A percentile compares a stretch with the other conserved stretches of the same genome.
Evolutionary conservation across 2,888 invertebrate genomes (phyloP).

Genomic region (Subacronicta megacephala): DNA sequence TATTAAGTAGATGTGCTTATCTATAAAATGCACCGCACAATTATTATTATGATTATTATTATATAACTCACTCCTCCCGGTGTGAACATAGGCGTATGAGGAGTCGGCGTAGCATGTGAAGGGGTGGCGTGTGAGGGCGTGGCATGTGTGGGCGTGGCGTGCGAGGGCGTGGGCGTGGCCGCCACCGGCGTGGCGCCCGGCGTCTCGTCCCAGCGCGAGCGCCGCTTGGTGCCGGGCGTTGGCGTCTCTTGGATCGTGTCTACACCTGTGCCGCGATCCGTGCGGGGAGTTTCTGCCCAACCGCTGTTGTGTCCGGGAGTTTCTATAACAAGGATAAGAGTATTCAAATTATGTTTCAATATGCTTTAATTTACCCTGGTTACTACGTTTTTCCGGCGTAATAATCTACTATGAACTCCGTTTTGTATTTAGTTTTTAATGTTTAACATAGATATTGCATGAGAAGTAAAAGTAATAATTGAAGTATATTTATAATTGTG

Average conservation of each 20-base stretch:
- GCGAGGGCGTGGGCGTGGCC: constrained; percentile 93
- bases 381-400: no score
- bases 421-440: no score
- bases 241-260: constrained; percentile 97
- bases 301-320: constrained; percentile 99
- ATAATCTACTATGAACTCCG: no score
- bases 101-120: constrained; percentile 91
- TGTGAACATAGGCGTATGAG: constrained; percentile 92
- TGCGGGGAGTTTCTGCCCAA: constrained; percentile 99
- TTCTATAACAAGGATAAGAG: constrained; percentile 87
- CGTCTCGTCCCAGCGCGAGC: constrained; percentile 99
- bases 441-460: no score
- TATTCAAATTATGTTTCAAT: no score
- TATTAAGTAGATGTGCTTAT: no score
- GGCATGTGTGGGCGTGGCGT: constrained; percentile 92
- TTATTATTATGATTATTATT: no score
- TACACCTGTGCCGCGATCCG: constrained; percentile 94
- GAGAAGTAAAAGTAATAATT: neutral
- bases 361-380: no score
- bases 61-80: constrained; percentile 92
- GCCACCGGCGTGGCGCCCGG: constrained; percentile 94
- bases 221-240: constrained; percentile 98
- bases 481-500: no score
- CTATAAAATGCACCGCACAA: no score
- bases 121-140: constrained; percentile 94